Evolutionary conservation across 2,797 vertebrate genomes (phyloP).

Genomic region (Xenopus petersii): DNA sequence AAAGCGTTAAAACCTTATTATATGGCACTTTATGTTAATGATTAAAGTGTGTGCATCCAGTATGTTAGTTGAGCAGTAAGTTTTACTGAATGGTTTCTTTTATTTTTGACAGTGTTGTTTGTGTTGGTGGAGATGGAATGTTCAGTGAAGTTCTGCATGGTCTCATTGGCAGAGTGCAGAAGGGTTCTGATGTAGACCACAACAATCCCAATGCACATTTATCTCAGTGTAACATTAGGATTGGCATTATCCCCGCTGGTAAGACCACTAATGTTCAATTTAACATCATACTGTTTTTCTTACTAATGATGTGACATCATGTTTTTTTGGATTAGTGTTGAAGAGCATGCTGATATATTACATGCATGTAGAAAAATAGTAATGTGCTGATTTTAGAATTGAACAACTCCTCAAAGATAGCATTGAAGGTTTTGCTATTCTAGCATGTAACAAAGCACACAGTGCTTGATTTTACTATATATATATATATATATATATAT

Average conservation of each 20-base stretch:
- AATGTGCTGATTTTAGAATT: no score
- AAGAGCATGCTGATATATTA: no score
- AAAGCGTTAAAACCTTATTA: no score
- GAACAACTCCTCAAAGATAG: no score
- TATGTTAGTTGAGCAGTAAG: neutral
- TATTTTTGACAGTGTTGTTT: conserved; percentile 79
- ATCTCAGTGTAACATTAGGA: conserved; percentile 75
- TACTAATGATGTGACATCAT: conserved; percentile 23
- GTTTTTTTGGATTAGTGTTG: neutral
- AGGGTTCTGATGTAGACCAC: conserved; percentile 75
- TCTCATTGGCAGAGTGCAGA: conserved; percentile 80
- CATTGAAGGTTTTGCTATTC: no score
- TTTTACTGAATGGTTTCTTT: conserved; percentile 48
- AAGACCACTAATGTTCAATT: conserved; percentile 41
- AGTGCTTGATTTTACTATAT: no score
- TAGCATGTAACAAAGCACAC: no score
- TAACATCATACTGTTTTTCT: no score
- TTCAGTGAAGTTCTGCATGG: conserved; percentile 94
- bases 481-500: no score
- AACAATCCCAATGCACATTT: conserved; percentile 71
- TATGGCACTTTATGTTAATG: no score
- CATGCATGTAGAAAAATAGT: no score
- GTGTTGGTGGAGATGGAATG: conserved; percentile 93
- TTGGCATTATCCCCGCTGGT: conserved; percentile 95
- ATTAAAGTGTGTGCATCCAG: neutral